Base-by-base conservation (phyloP, 2,797 vertebrate species). In the Chiloscyllium punctatum region DNA sequence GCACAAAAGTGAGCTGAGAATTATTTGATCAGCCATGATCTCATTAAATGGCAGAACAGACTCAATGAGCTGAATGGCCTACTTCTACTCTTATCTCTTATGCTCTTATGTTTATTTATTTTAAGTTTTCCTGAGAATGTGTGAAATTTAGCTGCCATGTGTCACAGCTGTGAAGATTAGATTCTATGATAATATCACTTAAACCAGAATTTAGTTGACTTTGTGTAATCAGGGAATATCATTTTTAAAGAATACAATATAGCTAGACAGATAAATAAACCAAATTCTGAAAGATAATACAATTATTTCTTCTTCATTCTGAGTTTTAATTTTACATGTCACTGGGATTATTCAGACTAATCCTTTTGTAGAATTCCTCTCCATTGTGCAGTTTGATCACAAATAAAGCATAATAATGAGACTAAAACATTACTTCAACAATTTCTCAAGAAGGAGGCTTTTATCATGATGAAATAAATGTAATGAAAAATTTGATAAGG, bases 251-350 rank as follows among this genome's bases (percentile, higher is more conserved):
- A 84, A 84, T 84, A 42, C 1, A 23, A 84, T 42, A 6, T 42
- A 5, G n/a, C 15, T 37, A 33, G 30, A 33, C 1, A 8, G 82
- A 48, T 84, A 37, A 1, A 21, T 48, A 84, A 88, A 30, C 53
- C 27, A 68, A 16, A 42, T 37, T 68, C 90, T 68, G n/a, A 37
- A 92, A 94, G 21, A 1, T 66, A n/a, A 8, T 27, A n/a, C 66
- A 94, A 94, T 94, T 68, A 69, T 94, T 94, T 37, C 51, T 69
- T 94, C 16, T 69, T 71, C 91, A 48, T 94, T 69, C 33, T 42
- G 37, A 94, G 25, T 94, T 25, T 94, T 69, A 21, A 69, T 21
- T 94, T 69, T 69, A 23, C 66, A 37, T 11, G 37, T 94, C 68
- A 25, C 91, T 21, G 21, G 7, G 53, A 57, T 57, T 25, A 88